phyloP scores from a whole-genome alignment of 2,797 vertebrate species.

The Coccyzus lansbergi region DNA sequence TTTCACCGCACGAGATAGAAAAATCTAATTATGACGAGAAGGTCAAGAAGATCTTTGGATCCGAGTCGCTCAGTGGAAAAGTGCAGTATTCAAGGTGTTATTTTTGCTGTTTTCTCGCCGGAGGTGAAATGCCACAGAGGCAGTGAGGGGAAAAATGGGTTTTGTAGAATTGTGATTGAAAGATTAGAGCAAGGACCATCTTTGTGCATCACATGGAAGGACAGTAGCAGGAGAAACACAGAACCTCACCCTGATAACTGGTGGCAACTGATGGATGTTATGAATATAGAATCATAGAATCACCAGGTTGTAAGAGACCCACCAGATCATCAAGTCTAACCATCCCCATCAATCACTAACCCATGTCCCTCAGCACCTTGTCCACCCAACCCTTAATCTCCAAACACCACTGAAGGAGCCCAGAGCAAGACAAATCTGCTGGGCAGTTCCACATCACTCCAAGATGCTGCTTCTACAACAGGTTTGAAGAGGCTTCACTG shows the following conservation, averaged over 20 bases:
- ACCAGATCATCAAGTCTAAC: no score
- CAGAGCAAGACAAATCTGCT: neutral
- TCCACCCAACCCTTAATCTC: no score
- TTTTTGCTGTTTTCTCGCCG: neutral
- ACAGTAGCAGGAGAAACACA: neutral
- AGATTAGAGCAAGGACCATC: neutral
- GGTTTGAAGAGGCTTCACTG: neutral
- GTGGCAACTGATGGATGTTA: neutral
- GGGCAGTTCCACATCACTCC: neutral
- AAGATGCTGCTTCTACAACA: neutral
- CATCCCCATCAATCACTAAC: no score
- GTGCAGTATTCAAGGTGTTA: neutral
- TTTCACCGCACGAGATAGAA: neutral
- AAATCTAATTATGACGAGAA: conserved; percentile 8
- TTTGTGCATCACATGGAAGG: fast-evolving
- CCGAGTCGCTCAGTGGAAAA: neutral
- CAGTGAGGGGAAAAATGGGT: fast-evolving
- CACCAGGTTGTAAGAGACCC: no score
- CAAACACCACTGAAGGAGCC: neutral
- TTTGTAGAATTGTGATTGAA: neutral
- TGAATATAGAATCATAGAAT: no score
- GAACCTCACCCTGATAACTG: neutral
- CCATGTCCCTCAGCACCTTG: no score
- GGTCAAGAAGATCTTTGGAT: neutral
- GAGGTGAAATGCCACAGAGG: neutral